phyloP scores from a whole-genome alignment of 2,113 vertebrate species.

The Mesitornis unicolor region DNA sequence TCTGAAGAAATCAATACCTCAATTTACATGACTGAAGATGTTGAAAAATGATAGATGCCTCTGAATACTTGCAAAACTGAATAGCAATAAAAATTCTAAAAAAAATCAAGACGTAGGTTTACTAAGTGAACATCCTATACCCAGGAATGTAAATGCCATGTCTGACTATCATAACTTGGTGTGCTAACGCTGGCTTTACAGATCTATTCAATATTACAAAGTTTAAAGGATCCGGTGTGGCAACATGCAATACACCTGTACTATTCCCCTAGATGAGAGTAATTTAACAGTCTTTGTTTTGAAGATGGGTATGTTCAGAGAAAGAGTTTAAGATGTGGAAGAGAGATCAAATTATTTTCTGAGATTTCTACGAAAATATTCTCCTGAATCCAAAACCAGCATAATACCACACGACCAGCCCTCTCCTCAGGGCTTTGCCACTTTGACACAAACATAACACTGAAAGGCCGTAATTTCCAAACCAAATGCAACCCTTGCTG shows the following conservation, averaged over 20 bases:
- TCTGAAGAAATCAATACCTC: slow-evolving; percentile 58
- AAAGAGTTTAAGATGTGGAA: neutral
- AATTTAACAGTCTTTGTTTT: neutral
- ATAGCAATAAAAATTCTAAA: neutral
- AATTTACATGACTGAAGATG: neutral
- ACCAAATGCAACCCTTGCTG: neutral
- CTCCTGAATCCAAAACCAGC: neutral
- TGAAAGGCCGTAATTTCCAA: neutral
- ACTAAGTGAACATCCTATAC: neutral
- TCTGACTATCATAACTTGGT: neutral
- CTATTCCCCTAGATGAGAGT: neutral
- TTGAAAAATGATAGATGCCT: neutral
- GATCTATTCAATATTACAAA: neutral
- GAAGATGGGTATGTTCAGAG: neutral
- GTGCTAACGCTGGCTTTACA: neutral
- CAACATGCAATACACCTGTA: neutral
- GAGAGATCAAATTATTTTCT: neutral
- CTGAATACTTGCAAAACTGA: neutral
- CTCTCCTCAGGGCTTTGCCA: neutral
- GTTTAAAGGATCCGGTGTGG: neutral
- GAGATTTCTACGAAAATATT: neutral
- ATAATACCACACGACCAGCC: neutral
- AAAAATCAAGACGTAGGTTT: neutral
- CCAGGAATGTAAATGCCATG: neutral
- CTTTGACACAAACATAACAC: neutral